phyloP scores from a whole-genome alignment of 2,888 invertebrate species.

The Zonitis immaculata region DNA sequence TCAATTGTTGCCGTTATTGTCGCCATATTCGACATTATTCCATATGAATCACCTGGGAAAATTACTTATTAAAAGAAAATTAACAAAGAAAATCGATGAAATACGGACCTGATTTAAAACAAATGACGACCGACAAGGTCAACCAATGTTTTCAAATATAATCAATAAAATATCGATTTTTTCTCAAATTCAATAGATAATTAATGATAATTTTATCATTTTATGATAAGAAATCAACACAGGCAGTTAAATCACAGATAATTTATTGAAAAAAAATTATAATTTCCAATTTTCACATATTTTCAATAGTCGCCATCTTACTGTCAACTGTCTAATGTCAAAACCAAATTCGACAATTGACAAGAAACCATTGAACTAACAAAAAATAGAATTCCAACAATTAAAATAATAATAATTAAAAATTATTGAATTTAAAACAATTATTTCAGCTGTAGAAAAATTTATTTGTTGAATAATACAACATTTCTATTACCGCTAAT shows the following conservation, averaged over 20 bases:
- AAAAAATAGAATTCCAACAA: not conserved
- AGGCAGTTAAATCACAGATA: not conserved
- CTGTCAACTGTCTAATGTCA: too few species aligned
- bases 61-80: not conserved
- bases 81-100: not conserved
- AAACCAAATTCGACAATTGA: not conserved
- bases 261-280: not conserved
- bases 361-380: not conserved
- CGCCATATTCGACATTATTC: conserved; percentile 15
- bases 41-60: not conserved
- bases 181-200: too few species aligned
- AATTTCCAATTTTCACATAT: not conserved
- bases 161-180: too few species aligned
- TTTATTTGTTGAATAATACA: too few species aligned
- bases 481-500: too few species aligned
- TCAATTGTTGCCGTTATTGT: conserved; percentile 60
- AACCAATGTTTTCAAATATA: too few species aligned
- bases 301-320: not conserved
- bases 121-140: too few species aligned
- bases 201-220: not conserved
- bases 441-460: too few species aligned
- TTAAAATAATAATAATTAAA: not conserved
- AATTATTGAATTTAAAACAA: too few species aligned
- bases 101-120: not conserved
- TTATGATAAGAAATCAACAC: not conserved